phyloP scores from a whole-genome alignment of 2,113 vertebrate species.

The Carassius gibelio region DNA sequence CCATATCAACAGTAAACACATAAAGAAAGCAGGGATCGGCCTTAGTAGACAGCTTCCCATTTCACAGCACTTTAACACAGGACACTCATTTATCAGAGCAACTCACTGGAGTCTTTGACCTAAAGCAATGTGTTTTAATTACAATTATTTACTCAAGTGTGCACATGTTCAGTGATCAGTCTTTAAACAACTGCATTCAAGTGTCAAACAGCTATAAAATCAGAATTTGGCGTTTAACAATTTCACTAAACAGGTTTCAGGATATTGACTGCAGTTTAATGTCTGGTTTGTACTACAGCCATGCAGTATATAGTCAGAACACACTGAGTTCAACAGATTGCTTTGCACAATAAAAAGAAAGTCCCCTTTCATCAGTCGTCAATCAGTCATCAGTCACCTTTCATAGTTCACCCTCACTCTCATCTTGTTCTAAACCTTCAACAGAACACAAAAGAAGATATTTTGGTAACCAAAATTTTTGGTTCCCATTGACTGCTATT shows the following conservation, averaged over 20 bases:
- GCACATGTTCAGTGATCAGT: neutral
- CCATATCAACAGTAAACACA: neutral
- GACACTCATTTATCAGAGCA: neutral
- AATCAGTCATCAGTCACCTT: too few species aligned
- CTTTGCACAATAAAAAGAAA: too few species aligned
- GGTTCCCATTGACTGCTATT: too few species aligned
- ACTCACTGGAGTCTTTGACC: neutral
- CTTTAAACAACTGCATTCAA: neutral
- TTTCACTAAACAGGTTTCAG: neutral
- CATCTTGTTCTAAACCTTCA: too few species aligned
- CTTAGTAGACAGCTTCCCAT: neutral
- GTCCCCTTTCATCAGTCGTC: too few species aligned
- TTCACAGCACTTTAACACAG: neutral
- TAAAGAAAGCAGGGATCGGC: neutral
- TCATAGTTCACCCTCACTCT: too few species aligned
- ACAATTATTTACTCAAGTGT: neutral
- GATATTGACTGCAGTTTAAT: neutral
- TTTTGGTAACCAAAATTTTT: too few species aligned
- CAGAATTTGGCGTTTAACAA: neutral
- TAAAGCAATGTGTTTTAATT: neutral
- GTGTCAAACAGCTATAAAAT: neutral
- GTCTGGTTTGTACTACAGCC: neutral
- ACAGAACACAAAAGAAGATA: too few species aligned
- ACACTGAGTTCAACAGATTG: neutral
- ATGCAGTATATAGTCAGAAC: neutral